Evolutionary conservation across 2,797 vertebrate species (phyloP), one percentile per base, ranked within the genome.

Genomic region (Hypotaenidia philippensis): DNA sequence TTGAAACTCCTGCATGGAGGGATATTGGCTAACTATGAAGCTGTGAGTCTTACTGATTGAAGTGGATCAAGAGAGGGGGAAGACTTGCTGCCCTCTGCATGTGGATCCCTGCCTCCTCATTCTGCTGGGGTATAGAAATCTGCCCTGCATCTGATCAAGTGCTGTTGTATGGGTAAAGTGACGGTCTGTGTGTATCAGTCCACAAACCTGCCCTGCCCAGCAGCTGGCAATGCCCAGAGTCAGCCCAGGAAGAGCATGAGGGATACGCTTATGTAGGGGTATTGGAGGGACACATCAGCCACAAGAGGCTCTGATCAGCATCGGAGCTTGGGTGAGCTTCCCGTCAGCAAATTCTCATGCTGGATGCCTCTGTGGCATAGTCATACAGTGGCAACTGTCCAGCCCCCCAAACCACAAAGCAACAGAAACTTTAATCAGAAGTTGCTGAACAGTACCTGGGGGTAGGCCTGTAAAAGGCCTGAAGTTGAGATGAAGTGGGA

Each of bases 371-470:
- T 2, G 40, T 0, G 1, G 53, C 7, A 11, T 66, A 72, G 78
- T 82, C 75, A 59, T 18, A 50, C 0, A 4, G 45, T 87, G 68
- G 71, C 71, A 87, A 47, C 47, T 0, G 0, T 65, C 71, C 93
- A 83, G 47, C 32, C 22, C 56, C 23, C 5, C 75, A 85, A 77
- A 87, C 41, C 71, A 74, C 52, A 53, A 14, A 87, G 47, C 63
- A 89, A 65, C 55, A 57, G 84, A 72, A 76, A 61, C 52, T 69
- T 89, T n/a, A 79, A 90, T 18, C 68, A 83, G 26, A 82, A 76
- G 31, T 44, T 84, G 41, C 41, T 65, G 61, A 79, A 74, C 1
- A 4, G 38, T 26, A 50, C 25, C 25, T 9, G 15, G 11, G 44
- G 27, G 34, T 34, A 64, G 23, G 38, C 20, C 63, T 89, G 53